phyloP scores from a whole-genome alignment of 2,888 invertebrate genomes.

The Leptopilina syphax region DNA sequence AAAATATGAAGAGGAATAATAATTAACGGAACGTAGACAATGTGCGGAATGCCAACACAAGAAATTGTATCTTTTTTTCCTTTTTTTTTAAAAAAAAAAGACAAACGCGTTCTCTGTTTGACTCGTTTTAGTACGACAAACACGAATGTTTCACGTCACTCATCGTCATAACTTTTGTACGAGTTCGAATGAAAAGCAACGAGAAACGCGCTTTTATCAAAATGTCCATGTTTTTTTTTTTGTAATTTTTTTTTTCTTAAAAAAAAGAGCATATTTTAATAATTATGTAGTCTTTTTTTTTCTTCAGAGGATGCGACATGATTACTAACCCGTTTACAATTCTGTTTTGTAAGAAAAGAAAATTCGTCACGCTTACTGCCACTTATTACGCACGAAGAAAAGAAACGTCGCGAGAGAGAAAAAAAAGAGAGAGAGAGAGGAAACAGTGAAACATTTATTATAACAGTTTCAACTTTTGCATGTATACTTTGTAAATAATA shows the following conservation, averaged over 20 bases:
- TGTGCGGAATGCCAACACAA: slow-evolving; percentile 52
- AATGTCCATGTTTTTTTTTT: slow-evolving; percentile 49
- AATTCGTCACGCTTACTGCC: slow-evolving; percentile 55
- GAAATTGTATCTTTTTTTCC: not conserved
- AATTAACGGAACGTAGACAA: slow-evolving; percentile 54
- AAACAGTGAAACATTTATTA: not conserved
- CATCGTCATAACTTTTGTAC: slow-evolving; percentile 54
- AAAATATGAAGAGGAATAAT: slow-evolving; percentile 47
- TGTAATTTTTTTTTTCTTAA: too few relatives aligned
- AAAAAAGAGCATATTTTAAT: slow-evolving; percentile 50
- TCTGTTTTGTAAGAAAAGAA: slow-evolving; percentile 45
- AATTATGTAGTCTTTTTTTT: slow-evolving; percentile 46
- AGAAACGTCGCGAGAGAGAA: too few relatives aligned
- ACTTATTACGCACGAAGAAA: slow-evolving; percentile 49
- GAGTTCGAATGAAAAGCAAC: slow-evolving; percentile 50
- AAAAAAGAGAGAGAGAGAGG: not conserved
- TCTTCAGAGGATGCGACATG: slow-evolving; percentile 26
- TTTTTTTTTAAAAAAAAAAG: slow-evolving; percentile 1
- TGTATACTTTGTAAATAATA: not conserved
- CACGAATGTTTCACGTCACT: slow-evolving; percentile 47
- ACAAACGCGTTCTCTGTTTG: slow-evolving; percentile 29
- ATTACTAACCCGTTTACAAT: slow-evolving; percentile 47
- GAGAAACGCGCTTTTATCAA: slow-evolving; percentile 52
- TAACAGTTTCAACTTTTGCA: not conserved
- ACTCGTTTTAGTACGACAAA: slow-evolving; percentile 36